Evolutionary conservation across 1,140 invertebrate species (phyloP).

Genomic region (Pectinophora gossypiella): DNA sequence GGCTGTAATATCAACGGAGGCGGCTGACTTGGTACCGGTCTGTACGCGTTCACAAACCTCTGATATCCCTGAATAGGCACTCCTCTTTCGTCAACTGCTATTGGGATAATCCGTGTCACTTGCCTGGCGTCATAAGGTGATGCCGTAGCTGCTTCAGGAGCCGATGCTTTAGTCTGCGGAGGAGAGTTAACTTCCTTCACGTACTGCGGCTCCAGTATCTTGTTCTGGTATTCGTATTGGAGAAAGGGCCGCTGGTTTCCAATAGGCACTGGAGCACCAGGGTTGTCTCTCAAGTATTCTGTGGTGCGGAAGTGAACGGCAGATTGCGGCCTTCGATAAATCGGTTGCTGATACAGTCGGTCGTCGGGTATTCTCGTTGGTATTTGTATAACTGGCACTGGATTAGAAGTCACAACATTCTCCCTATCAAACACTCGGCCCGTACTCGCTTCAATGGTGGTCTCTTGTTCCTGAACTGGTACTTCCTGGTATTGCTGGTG

Average conservation of each 20-base stretch:
- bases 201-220: constrained; percentile 64
- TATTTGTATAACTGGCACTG: constrained; percentile 63
- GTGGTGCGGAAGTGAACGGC: constrained; percentile 67
- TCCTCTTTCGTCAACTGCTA: constrained; percentile 59
- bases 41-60: constrained; percentile 53
- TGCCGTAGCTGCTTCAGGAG: constrained; percentile 29
- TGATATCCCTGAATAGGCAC: constrained; percentile 59
- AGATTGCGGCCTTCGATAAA: constrained; percentile 66
- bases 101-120: constrained; percentile 48
- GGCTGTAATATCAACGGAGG: constrained; percentile 25
- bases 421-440: constrained; percentile 62
- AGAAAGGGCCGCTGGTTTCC: constrained; percentile 72
- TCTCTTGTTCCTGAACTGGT: constrained; percentile 61
- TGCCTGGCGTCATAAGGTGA: constrained; percentile 45
- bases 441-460: constrained; percentile 67
- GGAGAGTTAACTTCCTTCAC: constrained; percentile 43
- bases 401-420: constrained; percentile 62
- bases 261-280: constrained; percentile 66
- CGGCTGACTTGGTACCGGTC: constrained; percentile 23
- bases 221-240: constrained; percentile 62
- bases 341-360: constrained; percentile 67
- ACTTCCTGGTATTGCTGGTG: constrained; percentile 67
- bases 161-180: constrained; percentile 29
- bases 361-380: constrained; percentile 55
- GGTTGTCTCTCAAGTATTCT: constrained; percentile 70